Evolutionary conservation across 2,113 vertebrate species (phyloP).

Genomic region (Ancistrus triradiatus): DNA sequence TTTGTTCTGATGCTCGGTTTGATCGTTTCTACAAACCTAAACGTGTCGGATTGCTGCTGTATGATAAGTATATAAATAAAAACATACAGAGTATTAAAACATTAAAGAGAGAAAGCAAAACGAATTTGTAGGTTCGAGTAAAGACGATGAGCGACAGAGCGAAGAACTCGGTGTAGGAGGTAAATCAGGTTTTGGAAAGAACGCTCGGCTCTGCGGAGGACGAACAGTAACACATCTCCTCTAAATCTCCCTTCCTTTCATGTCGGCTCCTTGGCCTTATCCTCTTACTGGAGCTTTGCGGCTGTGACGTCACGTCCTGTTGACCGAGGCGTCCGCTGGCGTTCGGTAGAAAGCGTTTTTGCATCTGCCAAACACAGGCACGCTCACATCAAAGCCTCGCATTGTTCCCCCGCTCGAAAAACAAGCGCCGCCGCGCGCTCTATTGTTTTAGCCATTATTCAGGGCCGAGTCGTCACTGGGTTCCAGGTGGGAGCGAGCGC

Average conservation of each 20-base stretch:
- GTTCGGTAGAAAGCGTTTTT: constrained; percentile 13
- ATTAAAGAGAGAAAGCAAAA: too few species aligned
- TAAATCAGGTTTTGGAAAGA: constrained; percentile 59
- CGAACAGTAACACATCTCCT: constrained; percentile 61
- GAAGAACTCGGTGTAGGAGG: constrained; percentile 62
- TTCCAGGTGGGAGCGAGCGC: not conserved
- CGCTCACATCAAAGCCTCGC: constrained; percentile 28
- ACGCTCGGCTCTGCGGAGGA: constrained; percentile 51
- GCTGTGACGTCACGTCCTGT: constrained; percentile 24
- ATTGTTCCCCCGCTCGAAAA: constrained; percentile 19
- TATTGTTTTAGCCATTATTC: constrained; percentile 18
- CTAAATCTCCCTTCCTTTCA: constrained; percentile 63
- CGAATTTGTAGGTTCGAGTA: too few species aligned
- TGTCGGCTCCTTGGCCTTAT: constrained; percentile 63
- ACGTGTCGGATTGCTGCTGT: too few species aligned
- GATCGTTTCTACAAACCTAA: too few species aligned
- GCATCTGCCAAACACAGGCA: constrained; percentile 11
- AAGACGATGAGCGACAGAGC: constrained; percentile 56
- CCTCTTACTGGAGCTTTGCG: constrained; percentile 63
- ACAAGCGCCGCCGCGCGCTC: constrained; percentile 1
- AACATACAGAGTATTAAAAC: too few species aligned
- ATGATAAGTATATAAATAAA: too few species aligned
- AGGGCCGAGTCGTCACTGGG: not conserved
- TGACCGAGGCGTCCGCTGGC: not conserved
- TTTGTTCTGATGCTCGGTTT: too few species aligned